Percentiles rank a stretch among this genome's conserved stretches.
Evolutionary conservation across 2,113 vertebrate species (phyloP).

Genomic region (Phalacrocorax pelagicus): DNA sequence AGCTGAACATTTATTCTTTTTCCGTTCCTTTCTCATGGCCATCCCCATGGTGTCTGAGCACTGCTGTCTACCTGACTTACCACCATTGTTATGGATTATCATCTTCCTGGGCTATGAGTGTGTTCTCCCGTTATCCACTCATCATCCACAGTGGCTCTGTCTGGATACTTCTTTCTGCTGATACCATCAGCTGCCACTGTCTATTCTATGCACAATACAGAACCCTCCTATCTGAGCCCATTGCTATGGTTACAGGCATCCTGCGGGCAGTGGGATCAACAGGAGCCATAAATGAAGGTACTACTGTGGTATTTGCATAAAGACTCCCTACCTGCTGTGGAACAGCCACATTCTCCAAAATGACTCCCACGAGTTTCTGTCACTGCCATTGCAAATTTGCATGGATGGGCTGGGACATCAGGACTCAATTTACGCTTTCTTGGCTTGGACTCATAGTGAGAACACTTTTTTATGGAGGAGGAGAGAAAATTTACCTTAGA

Average conservation of each 20-base stretch:
- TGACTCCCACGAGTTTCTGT: conserved; percentile 1
- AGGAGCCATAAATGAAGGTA: conserved; percentile 38
- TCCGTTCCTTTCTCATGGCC: neutral
- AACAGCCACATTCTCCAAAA: neutral
- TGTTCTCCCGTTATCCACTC: neutral
- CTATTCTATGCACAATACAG: neutral
- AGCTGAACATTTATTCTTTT: neutral
- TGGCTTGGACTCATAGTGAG: neutral
- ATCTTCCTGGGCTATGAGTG: neutral
- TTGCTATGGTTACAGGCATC: conserved; percentile 54
- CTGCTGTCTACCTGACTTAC: neutral
- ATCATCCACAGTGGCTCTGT: neutral
- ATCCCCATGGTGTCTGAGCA: neutral
- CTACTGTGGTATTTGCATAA: conserved; percentile 34
- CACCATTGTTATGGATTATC: neutral
- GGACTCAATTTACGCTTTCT: neutral
- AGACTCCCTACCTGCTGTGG: conserved; percentile 19
- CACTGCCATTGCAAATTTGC: neutral
- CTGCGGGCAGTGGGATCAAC: conserved; percentile 31
- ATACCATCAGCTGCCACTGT: conserved; percentile 21
- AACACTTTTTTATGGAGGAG: neutral
- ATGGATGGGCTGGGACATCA: neutral
- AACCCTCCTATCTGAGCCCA: conserved; percentile 13
- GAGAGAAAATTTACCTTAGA: conserved; percentile 13
- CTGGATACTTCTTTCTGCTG: conserved; percentile 10